Evolutionary conservation across 1,140 invertebrate species (phyloP).

Genomic region (Brachionus angularis): DNA sequence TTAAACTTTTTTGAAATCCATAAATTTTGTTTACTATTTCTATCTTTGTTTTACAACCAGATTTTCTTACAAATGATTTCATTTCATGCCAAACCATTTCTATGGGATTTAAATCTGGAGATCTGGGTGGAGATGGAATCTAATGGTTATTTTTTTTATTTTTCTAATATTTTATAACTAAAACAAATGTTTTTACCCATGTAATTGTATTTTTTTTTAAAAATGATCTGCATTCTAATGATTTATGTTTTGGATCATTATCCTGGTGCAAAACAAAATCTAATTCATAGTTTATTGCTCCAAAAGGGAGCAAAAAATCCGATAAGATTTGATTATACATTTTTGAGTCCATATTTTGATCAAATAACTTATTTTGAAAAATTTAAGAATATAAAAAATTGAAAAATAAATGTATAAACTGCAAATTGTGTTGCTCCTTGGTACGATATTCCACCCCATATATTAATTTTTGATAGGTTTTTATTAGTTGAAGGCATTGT

Average conservation of each 20-base stretch:
- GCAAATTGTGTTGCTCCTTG: neutral
- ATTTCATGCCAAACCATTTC: slow-evolving; percentile 8
- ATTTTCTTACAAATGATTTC: neutral
- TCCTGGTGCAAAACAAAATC: neutral
- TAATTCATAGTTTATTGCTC: neutral
- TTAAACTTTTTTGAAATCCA: neutral
- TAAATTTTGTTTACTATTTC: neutral
- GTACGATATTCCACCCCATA: neutral
- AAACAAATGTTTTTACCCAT: too few species aligned
- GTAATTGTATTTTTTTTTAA: too few species aligned
- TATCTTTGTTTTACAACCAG: neutral
- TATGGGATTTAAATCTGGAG: slow-evolving; percentile 3
- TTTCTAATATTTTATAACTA: too few species aligned
- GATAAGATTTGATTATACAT: neutral
- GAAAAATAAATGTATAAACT: neutral
- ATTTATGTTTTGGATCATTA: neutral
- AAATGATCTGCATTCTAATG: neutral
- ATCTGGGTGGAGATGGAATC: neutral
- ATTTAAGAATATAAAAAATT: neutral
- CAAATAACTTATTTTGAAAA: neutral
- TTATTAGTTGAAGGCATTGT: neutral
- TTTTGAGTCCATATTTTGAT: neutral
- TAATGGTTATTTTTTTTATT: too few species aligned
- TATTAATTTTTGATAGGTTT: neutral
- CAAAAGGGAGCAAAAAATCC: neutral